A percentile compares a stretch with the other conserved stretches of the same genome.
Conservation (phyloP, 2,797 vertebrate species). For the Sebastes itinus region DNA sequence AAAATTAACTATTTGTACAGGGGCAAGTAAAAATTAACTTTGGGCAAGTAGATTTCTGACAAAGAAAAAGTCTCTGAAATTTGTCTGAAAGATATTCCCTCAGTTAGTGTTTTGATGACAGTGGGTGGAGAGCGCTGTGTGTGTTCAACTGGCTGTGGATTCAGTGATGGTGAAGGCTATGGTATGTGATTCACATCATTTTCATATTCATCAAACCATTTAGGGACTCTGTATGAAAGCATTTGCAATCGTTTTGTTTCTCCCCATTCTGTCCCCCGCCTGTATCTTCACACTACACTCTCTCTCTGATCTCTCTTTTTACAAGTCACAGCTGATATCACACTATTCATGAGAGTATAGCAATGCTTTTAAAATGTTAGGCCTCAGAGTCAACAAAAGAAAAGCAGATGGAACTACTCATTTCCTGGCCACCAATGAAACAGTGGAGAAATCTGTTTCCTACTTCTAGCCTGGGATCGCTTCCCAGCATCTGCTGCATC, state of each 20-base stretch:
- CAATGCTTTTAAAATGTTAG: not conserved
- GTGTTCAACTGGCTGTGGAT: not conserved
- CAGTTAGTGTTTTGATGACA: not conserved
- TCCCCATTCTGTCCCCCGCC: not conserved
- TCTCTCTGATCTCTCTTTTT: not conserved
- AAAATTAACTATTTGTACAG: fast-evolving
- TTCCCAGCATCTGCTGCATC: slow-evolving; percentile 73
- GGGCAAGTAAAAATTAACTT: too few species aligned
- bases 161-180: not conserved
- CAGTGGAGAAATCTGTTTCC: slow-evolving; percentile 51
- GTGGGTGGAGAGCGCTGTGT: not conserved
- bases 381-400: not conserved
- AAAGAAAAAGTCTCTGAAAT: not conserved
- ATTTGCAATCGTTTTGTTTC: not conserved
- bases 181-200: not conserved
- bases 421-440: slow-evolving; percentile 17
- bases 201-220: not conserved
- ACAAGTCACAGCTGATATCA: not conserved
- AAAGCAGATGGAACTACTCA: slow-evolving; percentile 16
- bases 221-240: not conserved
- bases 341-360: not conserved
- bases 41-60: too few species aligned
- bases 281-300: not conserved
- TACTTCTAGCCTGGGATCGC: slow-evolving; percentile 52
- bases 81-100: not conserved